Evolutionary conservation across 1,140 invertebrate genomes (phyloP).

Genomic region (Tetranychus cinnabarinus): DNA sequence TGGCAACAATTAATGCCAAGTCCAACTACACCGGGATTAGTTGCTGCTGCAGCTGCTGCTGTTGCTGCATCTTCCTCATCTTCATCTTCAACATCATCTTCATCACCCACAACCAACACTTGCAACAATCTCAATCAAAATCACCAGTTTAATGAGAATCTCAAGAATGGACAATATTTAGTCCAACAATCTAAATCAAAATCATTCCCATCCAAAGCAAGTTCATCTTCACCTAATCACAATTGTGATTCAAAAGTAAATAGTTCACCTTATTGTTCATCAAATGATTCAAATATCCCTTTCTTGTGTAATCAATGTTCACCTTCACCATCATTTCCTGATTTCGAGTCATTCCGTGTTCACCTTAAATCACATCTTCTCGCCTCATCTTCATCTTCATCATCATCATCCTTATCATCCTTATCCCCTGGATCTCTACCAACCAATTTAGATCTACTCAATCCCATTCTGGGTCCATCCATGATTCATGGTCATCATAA

Average conservation of each 20-base stretch:
- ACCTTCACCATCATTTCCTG: constrained; percentile 37
- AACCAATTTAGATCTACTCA: no score
- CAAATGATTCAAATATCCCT: not conserved
- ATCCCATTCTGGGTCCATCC: no score
- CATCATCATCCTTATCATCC: no score
- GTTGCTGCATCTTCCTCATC: not conserved
- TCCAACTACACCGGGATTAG: not conserved
- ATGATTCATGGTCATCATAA: no score
- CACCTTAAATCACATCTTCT: constrained; percentile 24
- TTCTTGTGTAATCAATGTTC: constrained; percentile 4
- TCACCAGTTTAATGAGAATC: no score
- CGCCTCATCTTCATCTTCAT: no score
- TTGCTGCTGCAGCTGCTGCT: not conserved
- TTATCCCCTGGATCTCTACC: no score
- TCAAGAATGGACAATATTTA: no score
- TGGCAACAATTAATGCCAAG: not conserved
- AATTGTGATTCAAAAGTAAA: no score
- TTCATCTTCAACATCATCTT: not conserved
- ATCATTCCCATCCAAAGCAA: no score
- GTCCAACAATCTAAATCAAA: no score
- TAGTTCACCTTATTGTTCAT: not conserved
- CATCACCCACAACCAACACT: not conserved
- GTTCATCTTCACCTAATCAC: no score
- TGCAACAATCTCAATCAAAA: not conserved
- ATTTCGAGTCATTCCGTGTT: constrained; percentile 63